Conservation (phyloP, 2,888 invertebrate species). For the Volucella inanis region DNA sequence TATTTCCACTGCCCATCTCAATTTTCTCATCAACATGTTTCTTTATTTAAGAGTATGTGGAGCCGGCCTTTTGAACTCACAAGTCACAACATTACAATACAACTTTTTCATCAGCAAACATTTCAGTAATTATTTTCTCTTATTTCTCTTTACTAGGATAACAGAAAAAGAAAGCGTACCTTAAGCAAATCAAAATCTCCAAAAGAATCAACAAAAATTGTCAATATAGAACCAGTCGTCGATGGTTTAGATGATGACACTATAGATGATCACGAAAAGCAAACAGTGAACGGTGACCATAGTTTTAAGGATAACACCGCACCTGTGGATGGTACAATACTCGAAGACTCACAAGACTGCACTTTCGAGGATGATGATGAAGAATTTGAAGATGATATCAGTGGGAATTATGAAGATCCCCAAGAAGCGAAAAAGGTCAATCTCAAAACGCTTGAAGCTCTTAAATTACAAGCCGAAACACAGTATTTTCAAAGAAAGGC, state of each 20-base stretch:
- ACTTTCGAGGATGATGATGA: conserved; percentile 44
- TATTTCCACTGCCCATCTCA: no score
- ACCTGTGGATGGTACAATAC: conserved; percentile 22
- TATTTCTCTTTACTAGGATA: conserved; percentile 18
- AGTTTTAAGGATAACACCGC: conserved; percentile 21
- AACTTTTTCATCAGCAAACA: background rate
- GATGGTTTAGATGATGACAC: conserved; percentile 33
- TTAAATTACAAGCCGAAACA: conserved; percentile 61
- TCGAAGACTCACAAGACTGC: conserved; percentile 51
- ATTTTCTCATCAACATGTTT: no score
- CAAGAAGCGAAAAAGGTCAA: conserved; percentile 24
- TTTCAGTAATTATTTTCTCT: background rate
- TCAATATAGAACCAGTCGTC: conserved; percentile 51
- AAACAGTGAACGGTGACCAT: conserved; percentile 43
- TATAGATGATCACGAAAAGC: conserved; percentile 35
- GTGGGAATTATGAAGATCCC: conserved; percentile 24
- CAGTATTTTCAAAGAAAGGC: conserved; percentile 59
- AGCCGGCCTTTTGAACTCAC: no score
- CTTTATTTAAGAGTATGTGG: no score
- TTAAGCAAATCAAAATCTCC: conserved; percentile 19
- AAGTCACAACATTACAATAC: background rate
- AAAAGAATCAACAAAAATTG: conserved; percentile 48
- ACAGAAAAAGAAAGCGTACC: conserved; percentile 40
- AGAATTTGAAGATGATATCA: conserved; percentile 29
- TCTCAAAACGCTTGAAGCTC: conserved; percentile 37